phyloP scores from a whole-genome alignment of 1,140 invertebrate species.

The Drosophila miranda region DNA sequence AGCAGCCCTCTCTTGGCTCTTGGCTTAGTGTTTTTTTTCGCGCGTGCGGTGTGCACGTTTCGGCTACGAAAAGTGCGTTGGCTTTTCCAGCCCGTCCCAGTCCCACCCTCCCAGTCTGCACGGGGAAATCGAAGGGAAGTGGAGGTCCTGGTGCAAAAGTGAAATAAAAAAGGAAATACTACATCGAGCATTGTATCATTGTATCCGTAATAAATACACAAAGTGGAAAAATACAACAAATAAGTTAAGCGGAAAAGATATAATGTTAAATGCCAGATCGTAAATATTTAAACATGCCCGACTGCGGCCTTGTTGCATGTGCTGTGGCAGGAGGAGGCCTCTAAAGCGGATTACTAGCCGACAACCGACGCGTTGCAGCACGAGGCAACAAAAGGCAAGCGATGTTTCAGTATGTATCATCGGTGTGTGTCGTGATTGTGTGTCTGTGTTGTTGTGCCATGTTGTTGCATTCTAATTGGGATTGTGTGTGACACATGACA shows the following conservation, averaged over 20 bases:
- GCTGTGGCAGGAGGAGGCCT: constrained; percentile 44
- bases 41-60: constrained; percentile 53
- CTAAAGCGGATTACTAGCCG: constrained; percentile 70
- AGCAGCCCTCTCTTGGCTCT: not conserved
- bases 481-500: constrained; percentile 40
- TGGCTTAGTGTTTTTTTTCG: constrained; percentile 53
- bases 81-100: constrained; percentile 38
- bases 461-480: constrained; percentile 55
- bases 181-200: no score
- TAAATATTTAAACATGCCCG: constrained; percentile 53
- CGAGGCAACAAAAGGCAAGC: constrained; percentile 36
- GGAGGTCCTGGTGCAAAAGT: constrained; percentile 30
- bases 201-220: constrained; percentile 19
- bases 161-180: no score
- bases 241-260: constrained; percentile 37
- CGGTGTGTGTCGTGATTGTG: not conserved
- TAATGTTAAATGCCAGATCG: constrained; percentile 38
- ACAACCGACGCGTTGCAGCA: constrained; percentile 50
- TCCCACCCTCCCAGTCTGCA: constrained; percentile 6
- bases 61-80: constrained; percentile 66
- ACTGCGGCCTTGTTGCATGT: constrained; percentile 20
- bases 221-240: constrained; percentile 11
- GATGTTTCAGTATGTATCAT: not conserved
- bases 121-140: no score
- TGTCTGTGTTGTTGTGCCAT: constrained; percentile 37